Conservation (phyloP, 2,888 invertebrate genomes). For the Amphipoea lucens region DNA sequence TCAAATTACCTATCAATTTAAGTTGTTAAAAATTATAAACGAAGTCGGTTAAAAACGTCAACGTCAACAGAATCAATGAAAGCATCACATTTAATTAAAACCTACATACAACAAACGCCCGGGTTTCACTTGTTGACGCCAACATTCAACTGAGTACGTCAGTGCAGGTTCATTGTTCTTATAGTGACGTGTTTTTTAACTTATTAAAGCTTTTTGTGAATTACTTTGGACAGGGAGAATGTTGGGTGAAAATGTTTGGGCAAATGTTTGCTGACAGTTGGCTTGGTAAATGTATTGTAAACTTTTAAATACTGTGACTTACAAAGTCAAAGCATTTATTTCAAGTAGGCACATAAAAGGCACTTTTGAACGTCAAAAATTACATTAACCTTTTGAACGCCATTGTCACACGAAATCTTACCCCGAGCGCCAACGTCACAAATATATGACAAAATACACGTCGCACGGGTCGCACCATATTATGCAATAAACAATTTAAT, state of each 20-base stretch:
- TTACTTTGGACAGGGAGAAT: constrained; percentile 32
- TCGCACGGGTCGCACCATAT: no score
- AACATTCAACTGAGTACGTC: constrained; percentile 29
- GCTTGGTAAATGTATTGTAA: not conserved
- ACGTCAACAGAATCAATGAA: not conserved
- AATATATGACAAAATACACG: no score
- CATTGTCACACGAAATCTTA: no score
- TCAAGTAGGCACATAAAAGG: no score
- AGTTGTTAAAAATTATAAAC: not conserved
- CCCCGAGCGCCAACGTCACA: no score
- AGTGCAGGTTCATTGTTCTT: constrained; percentile 50
- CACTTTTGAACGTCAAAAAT: no score
- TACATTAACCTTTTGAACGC: no score
- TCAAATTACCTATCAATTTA: not conserved
- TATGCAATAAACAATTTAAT: no score
- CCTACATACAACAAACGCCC: constrained; percentile 42
- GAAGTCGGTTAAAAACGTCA: no score
- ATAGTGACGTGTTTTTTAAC: constrained; percentile 44
- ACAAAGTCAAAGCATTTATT: not conserved
- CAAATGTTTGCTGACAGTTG: constrained; percentile 10
- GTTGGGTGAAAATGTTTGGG: not conserved
- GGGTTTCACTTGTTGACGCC: constrained; percentile 21
- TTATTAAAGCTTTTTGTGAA: constrained; percentile 43
- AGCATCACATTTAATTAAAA: constrained; percentile 32
- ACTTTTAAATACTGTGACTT: not conserved